A percentile compares a stretch with the other conserved stretches of the same genome.
phyloP scores from a whole-genome alignment of 2,113 vertebrate genomes.

The Paralichthys olivaceus region DNA sequence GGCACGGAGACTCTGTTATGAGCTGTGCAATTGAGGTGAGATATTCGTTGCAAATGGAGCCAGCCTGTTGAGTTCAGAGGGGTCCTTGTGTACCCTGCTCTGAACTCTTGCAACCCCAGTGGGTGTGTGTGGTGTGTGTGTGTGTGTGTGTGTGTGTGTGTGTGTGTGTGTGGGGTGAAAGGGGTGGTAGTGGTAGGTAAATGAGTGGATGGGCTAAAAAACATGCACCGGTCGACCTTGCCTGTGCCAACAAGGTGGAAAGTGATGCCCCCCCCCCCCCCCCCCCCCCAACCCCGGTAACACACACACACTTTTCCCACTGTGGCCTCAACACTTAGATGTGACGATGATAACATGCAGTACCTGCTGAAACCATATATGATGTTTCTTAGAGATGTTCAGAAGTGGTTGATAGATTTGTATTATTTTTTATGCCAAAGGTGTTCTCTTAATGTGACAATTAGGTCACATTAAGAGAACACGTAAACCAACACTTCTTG shows the following conservation, averaged over 20 bases:
- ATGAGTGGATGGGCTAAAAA: constrained; percentile 75
- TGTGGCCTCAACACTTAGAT: constrained; percentile 44
- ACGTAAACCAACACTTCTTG: neutral
- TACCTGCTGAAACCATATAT: constrained; percentile 9
- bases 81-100: constrained; percentile 77
- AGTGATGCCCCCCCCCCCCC: constrained; percentile 28
- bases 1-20: constrained; percentile 60
- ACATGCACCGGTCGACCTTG: constrained; percentile 75
- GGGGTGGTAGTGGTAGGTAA: constrained; percentile 59
- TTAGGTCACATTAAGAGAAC: neutral
- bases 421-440: neutral
- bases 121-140: constrained; percentile 29
- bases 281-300: constrained; percentile 4
- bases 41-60: constrained; percentile 66
- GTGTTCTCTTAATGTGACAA: no score
- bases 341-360: constrained; percentile 52
- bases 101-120: constrained; percentile 73
- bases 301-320: constrained; percentile 32
- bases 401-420: neutral
- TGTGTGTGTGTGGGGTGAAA: constrained; percentile 36
- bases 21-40: constrained; percentile 66
- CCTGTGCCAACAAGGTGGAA: constrained; percentile 69
- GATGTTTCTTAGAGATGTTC: constrained; percentile 16
- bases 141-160: constrained; percentile 30
- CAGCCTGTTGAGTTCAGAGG: constrained; percentile 76